These are phyloP conservation scores for Leucoraja erinaceus DNA, from an alignment of 2,113 vertebrate species.

Conservation along the genomic window DNA sequence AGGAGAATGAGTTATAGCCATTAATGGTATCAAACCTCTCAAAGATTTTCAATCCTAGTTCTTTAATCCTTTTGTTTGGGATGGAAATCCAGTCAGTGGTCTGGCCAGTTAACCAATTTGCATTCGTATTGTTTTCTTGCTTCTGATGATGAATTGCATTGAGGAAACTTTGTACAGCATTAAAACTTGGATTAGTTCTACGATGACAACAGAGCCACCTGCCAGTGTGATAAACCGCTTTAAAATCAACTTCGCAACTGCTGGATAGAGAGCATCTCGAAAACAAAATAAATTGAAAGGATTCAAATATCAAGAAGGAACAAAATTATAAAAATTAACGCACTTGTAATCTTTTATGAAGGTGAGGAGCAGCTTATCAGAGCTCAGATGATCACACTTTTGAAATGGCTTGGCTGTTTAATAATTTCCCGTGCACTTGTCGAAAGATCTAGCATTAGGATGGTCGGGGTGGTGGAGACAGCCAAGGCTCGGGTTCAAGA, in stretches of 20 bases:
- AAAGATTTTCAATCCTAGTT: neutral
- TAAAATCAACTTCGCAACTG: neutral
- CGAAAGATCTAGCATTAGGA: neutral
- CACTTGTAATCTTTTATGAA: neutral
- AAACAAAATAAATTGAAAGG: neutral
- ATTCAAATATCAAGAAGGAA: neutral
- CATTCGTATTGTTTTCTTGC: neutral
- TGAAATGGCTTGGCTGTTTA: neutral
- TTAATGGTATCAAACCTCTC: neutral
- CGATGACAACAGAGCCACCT: neutral
- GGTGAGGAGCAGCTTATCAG: neutral
- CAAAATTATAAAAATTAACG: neutral
- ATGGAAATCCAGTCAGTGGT: neutral
- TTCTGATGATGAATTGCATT: slow-evolving; percentile 10
- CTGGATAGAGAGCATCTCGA: neutral
- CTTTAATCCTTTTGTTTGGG: neutral
- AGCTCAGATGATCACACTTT: neutral
- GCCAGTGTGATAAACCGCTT: neutral
- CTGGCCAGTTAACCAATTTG: slow-evolving; percentile 1
- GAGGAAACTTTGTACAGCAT: neutral
- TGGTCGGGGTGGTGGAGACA: neutral
- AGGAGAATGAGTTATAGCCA: slow-evolving; percentile 7
- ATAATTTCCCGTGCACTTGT: neutral
- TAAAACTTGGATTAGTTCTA: slow-evolving; percentile 10
- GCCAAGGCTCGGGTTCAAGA: neutral